Evolutionary conservation across 2,888 invertebrate species (phyloP), one percentile per base, ranked within the genome.

Genomic region (Julus scandinavius): DNA sequence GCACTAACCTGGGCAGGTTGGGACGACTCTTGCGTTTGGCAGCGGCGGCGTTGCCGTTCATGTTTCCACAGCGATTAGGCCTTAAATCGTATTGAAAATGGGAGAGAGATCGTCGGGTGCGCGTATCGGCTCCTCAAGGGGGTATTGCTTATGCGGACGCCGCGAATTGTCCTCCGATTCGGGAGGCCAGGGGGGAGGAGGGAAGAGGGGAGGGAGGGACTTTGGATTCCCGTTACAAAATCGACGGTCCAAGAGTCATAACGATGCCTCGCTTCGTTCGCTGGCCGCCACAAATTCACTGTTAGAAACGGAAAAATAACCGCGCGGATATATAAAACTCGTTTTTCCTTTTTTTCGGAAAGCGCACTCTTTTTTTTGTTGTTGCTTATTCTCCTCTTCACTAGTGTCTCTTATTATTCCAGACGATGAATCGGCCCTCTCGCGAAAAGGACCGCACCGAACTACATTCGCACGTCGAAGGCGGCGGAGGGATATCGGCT

Each of bases 31-130:
- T 84, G 40, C 84, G 40, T 38, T 84, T 84, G 41, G 84, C 84
- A 84, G 84, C 84, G 15, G 84, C 40, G 17, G 84, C 84, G 84
- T 84, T 84, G 84, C 84, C 84, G 84, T 84, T 84, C 84, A 84
- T 84, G 84, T 13, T 84, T 84, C 38, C 38, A 13, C 11, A 40
- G 83, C 41, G 17, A 38, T 7, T 15, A 84, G 20, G 41, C 15
- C 38, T 38, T 13, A n/a, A 40, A 83, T 83, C 38, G 2, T 29
- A 29, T 29, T 29, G 29, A 29, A 29, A 29, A 29, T 29, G 29
- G 2, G 11, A 29, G 29, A 20, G 72, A 72, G 72, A 72, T 38
- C 15, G 38, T 84, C 84, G 84, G 29, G 6, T 38, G 84, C 17
- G 58, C 6, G 58, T 17, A 63, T 63, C 58, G 17, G 58, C 58